Conservation (phyloP, 2,888 invertebrate genomes). For the Horisme vitalbata region DNA sequence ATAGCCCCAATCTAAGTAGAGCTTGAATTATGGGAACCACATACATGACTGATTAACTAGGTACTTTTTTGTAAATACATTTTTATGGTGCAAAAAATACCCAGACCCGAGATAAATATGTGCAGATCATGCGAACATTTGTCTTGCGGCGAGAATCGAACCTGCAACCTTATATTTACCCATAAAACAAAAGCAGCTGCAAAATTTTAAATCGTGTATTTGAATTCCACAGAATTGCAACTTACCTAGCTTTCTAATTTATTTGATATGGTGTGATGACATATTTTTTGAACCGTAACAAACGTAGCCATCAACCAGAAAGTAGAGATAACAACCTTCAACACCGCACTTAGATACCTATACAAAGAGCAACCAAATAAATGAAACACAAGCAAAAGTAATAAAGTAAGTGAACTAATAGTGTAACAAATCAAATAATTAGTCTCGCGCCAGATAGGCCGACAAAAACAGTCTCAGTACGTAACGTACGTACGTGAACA, state of each 20-base stretch:
- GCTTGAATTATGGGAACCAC: too few relatives aligned
- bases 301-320: conserved; percentile 32
- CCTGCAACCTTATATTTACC: too few relatives aligned
- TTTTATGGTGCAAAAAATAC: too few relatives aligned
- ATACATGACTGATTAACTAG: background rate
- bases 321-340: conserved; percentile 43
- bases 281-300: conserved; percentile 31
- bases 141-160: too few relatives aligned
- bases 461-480: conserved; percentile 14
- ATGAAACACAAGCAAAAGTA: conserved; percentile 5
- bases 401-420: background rate
- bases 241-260: conserved; percentile 39
- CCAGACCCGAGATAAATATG: too few relatives aligned
- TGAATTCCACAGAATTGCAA: conserved; percentile 12
- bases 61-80: background rate
- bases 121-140: too few relatives aligned
- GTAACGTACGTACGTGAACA: too few relatives aligned
- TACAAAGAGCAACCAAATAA: conserved; percentile 11
- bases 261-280: conserved; percentile 41
- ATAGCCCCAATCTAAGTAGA: too few relatives aligned
- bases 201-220: conserved; percentile 4
- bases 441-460: background rate
- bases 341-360: conserved; percentile 12
- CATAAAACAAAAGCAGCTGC: conserved; percentile 5
- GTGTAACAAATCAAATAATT: conserved; percentile 7